Conservation (phyloP, 2,888 invertebrate genomes). For the Papilio gigon region DNA sequence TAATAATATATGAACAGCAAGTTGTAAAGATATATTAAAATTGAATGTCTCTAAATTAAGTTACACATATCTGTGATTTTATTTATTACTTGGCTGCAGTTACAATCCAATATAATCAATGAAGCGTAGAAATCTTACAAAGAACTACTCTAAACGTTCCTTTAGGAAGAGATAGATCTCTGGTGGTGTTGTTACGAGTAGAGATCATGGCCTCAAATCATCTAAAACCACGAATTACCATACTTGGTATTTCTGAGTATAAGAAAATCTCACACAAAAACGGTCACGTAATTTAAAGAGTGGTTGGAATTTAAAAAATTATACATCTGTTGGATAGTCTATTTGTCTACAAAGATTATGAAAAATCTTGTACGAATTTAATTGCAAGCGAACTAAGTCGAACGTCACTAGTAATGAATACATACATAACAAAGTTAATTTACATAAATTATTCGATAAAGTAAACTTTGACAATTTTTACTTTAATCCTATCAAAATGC, state of each 20-base stretch:
- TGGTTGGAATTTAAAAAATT: too few relatives aligned
- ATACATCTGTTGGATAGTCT: background rate
- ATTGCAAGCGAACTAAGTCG: too few relatives aligned
- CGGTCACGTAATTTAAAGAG: too few relatives aligned
- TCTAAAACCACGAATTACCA: background rate
- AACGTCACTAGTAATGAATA: too few relatives aligned
- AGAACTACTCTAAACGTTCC: conserved; percentile 78
- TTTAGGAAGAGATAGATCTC: conserved; percentile 81
- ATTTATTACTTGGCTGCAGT: conserved; percentile 75
- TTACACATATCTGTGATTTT: conserved; percentile 79
- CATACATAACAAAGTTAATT: background rate
- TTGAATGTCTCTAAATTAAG: conserved; percentile 71
- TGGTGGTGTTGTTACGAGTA: conserved; percentile 70
- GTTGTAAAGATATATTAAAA: conserved; percentile 52
- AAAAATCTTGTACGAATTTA: too few relatives aligned
- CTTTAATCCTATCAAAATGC: too few relatives aligned
- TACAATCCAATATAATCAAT: conserved; percentile 52
- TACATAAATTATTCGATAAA: background rate
- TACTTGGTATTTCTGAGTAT: background rate
- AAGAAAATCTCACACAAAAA: background rate
- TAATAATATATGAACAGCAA: conserved; percentile 9
- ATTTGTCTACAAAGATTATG: too few relatives aligned
- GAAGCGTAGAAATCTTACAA: conserved; percentile 58
- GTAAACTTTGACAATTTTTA: too few relatives aligned
- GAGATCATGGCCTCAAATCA: background rate